These are phyloP conservation scores for Nemotelus pantherinus DNA, from an alignment of 2,888 invertebrate genomes.

Conservation along the genomic window DNA sequence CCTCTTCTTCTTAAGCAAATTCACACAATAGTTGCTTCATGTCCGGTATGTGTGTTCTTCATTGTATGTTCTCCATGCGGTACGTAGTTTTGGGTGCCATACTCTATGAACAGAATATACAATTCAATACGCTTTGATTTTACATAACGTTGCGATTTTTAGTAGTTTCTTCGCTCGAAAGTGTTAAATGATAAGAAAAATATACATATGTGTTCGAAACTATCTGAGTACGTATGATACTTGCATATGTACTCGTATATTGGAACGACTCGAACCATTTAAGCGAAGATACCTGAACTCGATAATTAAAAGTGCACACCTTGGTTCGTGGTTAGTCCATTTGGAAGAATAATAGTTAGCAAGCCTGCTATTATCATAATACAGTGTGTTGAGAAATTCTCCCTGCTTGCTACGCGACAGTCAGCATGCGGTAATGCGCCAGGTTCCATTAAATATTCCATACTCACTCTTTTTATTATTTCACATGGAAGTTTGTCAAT, in stretches of 20 bases:
- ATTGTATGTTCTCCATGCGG: constrained; percentile 26
- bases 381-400: constrained; percentile 1
- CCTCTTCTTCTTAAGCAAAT: constrained; percentile 7
- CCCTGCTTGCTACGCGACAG: constrained; percentile 25
- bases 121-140: constrained; percentile 22
- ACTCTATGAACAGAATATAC: constrained; percentile 17
- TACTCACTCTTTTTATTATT: not conserved
- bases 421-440: constrained; percentile 14
- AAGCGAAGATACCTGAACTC: constrained; percentile 23
- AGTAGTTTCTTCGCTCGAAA: constrained; percentile 39
- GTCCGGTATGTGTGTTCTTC: constrained; percentile 35
- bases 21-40: constrained; percentile 34
- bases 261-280: constrained; percentile 23
- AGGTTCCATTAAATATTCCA: constrained; percentile 20
- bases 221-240: not conserved
- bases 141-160: constrained; percentile 40
- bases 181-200: constrained; percentile 44
- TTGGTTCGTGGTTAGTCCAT: constrained; percentile 47
- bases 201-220: constrained; percentile 17
- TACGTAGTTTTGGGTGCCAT: not conserved
- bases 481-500: not conserved
- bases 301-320: constrained; percentile 51
- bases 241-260: not conserved
- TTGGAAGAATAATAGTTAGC: constrained; percentile 38
- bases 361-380: constrained; percentile 2